phyloP scores from a whole-genome alignment of 1,140 invertebrate genomes.

The Acromyrmex heyeri region DNA sequence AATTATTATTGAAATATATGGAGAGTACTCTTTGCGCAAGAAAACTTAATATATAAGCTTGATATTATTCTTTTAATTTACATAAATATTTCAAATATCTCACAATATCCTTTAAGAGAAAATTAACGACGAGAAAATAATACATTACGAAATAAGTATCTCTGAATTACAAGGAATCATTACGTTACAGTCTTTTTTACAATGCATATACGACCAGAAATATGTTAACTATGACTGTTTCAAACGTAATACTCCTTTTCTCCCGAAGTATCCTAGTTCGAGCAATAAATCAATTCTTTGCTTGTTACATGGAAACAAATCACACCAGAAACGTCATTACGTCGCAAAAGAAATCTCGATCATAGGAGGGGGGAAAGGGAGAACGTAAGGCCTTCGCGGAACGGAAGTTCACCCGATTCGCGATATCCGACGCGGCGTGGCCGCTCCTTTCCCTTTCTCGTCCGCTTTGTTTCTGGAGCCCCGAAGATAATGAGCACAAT shows the following conservation, averaged over 20 bases:
- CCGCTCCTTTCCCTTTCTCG: conserved; percentile 48
- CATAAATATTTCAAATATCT: background rate
- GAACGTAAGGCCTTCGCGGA: conserved; percentile 18
- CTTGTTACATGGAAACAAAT: conserved; percentile 28
- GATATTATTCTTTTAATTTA: background rate
- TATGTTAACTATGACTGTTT: background rate
- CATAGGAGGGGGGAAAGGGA: background rate
- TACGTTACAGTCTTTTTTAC: background rate
- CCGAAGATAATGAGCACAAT: conserved; percentile 84
- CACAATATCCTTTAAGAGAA: background rate
- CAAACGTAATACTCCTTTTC: background rate
- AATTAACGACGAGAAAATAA: background rate
- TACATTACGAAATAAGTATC: background rate
- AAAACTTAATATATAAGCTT: background rate
- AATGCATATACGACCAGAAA: background rate
- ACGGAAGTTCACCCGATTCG: conserved; percentile 67
- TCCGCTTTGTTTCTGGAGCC: conserved; percentile 79
- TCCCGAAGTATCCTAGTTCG: background rate
- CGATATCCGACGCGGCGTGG: conserved; percentile 64
- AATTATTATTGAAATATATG: conserved; percentile 34
- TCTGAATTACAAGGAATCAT: background rate
- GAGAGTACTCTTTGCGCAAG: too few species aligned
- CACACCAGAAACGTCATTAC: conserved; percentile 34
- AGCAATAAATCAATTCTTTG: conserved; percentile 4
- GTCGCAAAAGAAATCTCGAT: conserved; percentile 48